Percentiles rank a stretch among this genome's conserved stretches.
Evolutionary conservation across 2,113 vertebrate genomes (phyloP).

Genomic region (Galbula dea): DNA sequence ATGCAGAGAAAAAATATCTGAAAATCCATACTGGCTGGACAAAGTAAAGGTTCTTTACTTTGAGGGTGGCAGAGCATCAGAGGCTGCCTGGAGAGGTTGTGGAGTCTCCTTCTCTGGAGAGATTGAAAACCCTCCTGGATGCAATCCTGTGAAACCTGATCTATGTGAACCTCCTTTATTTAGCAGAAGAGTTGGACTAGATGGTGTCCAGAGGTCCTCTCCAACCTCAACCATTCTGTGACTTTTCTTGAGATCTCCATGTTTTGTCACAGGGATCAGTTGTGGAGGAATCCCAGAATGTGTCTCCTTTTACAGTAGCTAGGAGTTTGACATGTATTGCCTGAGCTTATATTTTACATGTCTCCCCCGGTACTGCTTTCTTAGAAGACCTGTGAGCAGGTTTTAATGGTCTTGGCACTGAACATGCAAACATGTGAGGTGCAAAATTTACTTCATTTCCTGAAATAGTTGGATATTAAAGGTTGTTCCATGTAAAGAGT

Average conservation of each 20-base stretch:
- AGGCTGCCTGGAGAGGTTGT: too few species aligned
- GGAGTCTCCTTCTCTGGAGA: too few species aligned
- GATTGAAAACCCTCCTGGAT: too few species aligned
- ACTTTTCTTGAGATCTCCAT: neutral
- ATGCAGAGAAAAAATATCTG: neutral
- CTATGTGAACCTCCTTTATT: too few species aligned
- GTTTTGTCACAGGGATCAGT: neutral
- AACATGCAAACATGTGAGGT: neutral
- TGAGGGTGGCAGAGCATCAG: too few species aligned
- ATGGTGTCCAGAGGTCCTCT: too few species aligned
- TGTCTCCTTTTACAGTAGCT: neutral
- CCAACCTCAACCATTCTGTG: too few species aligned
- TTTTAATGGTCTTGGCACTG: neutral
- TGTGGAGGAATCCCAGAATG: neutral
- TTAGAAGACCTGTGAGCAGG: neutral
- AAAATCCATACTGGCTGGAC: neutral
- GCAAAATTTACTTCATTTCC: neutral
- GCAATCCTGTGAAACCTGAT: too few species aligned
- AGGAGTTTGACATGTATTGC: neutral
- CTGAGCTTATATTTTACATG: neutral
- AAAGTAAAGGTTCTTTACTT: too few species aligned
- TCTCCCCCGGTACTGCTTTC: neutral
- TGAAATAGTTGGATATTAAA: neutral
- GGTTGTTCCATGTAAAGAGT: neutral
- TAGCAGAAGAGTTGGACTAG: too few species aligned